Evolutionary conservation across 2,888 invertebrate species (phyloP), one percentile per base, ranked within the genome.

Genomic region (Amphipyra tragopoginis): DNA sequence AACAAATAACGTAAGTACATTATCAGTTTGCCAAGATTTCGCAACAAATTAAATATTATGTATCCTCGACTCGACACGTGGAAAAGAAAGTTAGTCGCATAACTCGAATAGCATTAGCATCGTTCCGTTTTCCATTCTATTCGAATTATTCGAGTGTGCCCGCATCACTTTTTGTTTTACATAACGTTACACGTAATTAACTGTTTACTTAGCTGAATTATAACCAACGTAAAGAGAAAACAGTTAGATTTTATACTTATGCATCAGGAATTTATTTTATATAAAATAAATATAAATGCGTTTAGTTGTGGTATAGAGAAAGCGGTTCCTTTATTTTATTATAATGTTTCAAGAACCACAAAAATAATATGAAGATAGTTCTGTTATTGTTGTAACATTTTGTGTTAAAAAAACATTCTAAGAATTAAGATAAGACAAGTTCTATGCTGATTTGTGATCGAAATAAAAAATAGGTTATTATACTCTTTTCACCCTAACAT

Each of bases 11-110:
- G 29, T 29, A 29, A 29, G 54, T 45, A 57, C 49, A 59, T 63
- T 79, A 79, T 81, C 77, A 70, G 62, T 70, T 65, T 70, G 68
- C 66, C 54, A 77, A 73, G 70, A 72, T 74, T 71, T 75, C 61
- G 65, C 69, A 77, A 80, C 66, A 62, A 69, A 71, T 61, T 53
- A 53, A 72, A 72, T 69, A 72, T 72, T 73, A 51, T 59, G 60
- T 71, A 65, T 75, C 54, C 21, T 3, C n/a, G n/a, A n/a, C 62
- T 39, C 59, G 38, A 56, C 79, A 73, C 69, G 77, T 78, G 71
- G 45, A 76, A 79, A 79, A 66, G 77, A 80, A 81, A 82, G 80
- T 80, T 61, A 58, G 44, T 61, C 50, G 50, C 13, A 56, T 50
- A 51, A 58, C 42, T 59, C 48, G 55, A 44, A 64, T 55, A 67